Evolutionary conservation across 2,888 invertebrate genomes (phyloP).

Genomic region (Teleiodes luculella): DNA sequence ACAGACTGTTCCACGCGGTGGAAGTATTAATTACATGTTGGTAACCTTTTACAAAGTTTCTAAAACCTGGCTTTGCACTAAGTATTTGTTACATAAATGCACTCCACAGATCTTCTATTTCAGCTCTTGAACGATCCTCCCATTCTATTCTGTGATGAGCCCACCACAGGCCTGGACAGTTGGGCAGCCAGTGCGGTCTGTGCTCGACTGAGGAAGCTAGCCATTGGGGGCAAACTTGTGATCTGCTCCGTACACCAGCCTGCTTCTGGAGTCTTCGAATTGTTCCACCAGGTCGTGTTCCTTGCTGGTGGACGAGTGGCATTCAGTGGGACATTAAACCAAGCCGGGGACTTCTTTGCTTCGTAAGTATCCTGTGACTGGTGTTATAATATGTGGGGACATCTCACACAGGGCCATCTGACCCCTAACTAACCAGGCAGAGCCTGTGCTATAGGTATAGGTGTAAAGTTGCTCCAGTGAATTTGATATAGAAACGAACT

Average conservation of each 20-base stretch:
- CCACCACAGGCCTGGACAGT: slow-evolving; percentile 94
- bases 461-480: too few relatives aligned
- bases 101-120: slow-evolving; percentile 16
- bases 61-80: too few relatives aligned
- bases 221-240: slow-evolving; percentile 85
- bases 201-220: slow-evolving; percentile 81
- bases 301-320: slow-evolving; percentile 88
- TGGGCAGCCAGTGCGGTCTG: slow-evolving; percentile 91
- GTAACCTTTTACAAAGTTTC: too few relatives aligned
- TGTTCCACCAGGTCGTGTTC: slow-evolving; percentile 88
- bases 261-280: slow-evolving; percentile 89
- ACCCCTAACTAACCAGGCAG: too few relatives aligned
- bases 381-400: too few relatives aligned
- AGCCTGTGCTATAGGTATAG: too few relatives aligned
- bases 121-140: slow-evolving; percentile 92
- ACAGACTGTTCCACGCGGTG: too few relatives aligned
- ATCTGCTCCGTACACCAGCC: slow-evolving; percentile 95
- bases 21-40: too few relatives aligned
- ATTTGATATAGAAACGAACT: too few relatives aligned
- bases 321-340: slow-evolving; percentile 86
- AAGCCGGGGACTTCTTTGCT: slow-evolving; percentile 83
- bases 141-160: slow-evolving; percentile 95
- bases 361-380: slow-evolving; percentile 80
- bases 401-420: too few relatives aligned
- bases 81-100: too few relatives aligned